These are phyloP conservation scores for Busseola fusca DNA, from an alignment of 2,888 invertebrate species.

Conservation along the genomic window DNA sequence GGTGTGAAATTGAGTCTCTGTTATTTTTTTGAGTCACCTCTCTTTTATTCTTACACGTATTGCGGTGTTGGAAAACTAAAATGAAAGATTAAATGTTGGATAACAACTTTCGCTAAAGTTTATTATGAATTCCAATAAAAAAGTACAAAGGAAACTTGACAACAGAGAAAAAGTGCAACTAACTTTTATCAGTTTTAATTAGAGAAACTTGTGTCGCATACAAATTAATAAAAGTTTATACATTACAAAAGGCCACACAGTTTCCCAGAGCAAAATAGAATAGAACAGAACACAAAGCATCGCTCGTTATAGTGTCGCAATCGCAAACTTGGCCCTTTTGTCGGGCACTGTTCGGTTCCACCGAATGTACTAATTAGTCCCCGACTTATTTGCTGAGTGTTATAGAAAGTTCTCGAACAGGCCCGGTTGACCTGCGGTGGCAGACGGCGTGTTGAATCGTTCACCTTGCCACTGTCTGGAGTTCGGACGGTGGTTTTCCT, in stretches of 20 bases:
- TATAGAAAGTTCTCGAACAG: constrained; percentile 77
- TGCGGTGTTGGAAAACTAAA: constrained; percentile 1
- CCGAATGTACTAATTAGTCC: constrained; percentile 85
- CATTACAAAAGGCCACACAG: constrained; percentile 53
- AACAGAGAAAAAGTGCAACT: constrained; percentile 39
- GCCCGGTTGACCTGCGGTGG: constrained; percentile 72
- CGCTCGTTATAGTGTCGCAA: constrained; percentile 75
- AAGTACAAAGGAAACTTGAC: constrained; percentile 36
- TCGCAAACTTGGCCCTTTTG: constrained; percentile 81
- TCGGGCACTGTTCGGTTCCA: constrained; percentile 68
- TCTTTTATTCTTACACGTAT: constrained; percentile 62
- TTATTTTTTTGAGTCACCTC: too few relatives aligned
- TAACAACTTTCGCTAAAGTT: background rate
- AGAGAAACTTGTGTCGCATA: constrained; percentile 57
- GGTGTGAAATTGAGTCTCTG: constrained; percentile 85
- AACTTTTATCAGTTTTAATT: constrained; percentile 58
- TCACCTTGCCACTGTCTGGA: constrained; percentile 67
- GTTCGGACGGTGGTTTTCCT: constrained; percentile 63
- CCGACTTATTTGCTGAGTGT: constrained; percentile 77
- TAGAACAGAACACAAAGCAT: constrained; percentile 66
- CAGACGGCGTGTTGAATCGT: constrained; percentile 68
- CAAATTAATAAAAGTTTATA: constrained; percentile 62
- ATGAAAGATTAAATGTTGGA: background rate
- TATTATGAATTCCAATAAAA: constrained; percentile 36
- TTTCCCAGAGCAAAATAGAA: constrained; percentile 43